phyloP scores from a whole-genome alignment of 2,797 vertebrate species.

The Rallus crepitans region DNA sequence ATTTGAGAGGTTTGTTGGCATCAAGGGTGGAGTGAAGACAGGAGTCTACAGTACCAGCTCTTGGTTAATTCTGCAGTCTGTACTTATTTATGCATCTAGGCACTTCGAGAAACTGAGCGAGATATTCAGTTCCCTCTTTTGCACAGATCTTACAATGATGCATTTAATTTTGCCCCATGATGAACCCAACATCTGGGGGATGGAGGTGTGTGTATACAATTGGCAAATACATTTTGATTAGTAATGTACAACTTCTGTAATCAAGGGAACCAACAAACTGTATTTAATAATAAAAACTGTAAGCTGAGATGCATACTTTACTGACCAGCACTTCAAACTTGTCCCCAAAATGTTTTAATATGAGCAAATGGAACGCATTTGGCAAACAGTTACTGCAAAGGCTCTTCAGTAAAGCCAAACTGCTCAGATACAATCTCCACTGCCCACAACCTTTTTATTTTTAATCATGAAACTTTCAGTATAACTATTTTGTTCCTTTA shows the following conservation, averaged over 20 bases:
- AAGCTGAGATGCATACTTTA: neutral
- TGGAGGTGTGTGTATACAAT: neutral
- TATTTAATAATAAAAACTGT: neutral
- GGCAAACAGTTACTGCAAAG: neutral
- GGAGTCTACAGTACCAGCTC: neutral
- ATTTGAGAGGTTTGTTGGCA: neutral
- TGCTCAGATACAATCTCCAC: conserved; percentile 35
- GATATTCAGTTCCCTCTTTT: neutral
- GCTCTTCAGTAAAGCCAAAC: neutral
- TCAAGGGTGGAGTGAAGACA: neutral
- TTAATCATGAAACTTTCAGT: conserved; percentile 13
- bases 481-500: conserved; percentile 6
- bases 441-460: conserved; percentile 29
- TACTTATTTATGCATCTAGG: neutral
- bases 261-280: neutral
- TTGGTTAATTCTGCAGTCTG: neutral
- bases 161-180: neutral
- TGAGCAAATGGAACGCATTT: neutral
- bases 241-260: neutral
- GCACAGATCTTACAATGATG: neutral
- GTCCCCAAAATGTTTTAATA: neutral
- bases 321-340: neutral
- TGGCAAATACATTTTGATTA: conserved; percentile 1
- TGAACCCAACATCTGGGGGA: neutral
- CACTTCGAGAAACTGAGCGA: neutral